phyloP scores from a whole-genome alignment of 2,113 vertebrate genomes.

The Butorides virescens region DNA sequence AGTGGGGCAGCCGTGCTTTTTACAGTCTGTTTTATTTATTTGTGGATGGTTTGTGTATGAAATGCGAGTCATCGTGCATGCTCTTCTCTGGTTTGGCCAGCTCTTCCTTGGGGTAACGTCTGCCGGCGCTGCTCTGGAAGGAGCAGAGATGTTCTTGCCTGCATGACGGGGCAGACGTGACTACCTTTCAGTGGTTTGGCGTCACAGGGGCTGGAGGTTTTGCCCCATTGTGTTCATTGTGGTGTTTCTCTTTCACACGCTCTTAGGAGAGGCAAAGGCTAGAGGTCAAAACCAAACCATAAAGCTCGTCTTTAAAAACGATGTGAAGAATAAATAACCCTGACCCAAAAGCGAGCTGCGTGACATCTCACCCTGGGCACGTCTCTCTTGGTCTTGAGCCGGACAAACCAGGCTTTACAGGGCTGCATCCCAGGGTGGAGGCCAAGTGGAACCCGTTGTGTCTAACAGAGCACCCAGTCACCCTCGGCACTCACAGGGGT shows the following conservation, averaged over 20 bases:
- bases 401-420: background rate
- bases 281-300: background rate
- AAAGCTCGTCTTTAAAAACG: background rate
- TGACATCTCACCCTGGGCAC: background rate
- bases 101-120: background rate
- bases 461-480: fast-evolving
- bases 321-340: background rate
- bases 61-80: background rate
- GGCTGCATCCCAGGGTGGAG: background rate
- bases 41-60: background rate
- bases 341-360: background rate
- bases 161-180: fast-evolving
- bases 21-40: background rate
- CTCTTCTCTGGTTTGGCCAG: background rate
- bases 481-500: fast-evolving
- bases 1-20: background rate
- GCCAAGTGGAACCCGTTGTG: background rate
- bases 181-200: background rate
- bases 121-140: background rate
- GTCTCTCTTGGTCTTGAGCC: background rate
- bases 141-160: background rate
- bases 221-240: background rate
- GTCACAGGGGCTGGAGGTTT: background rate
- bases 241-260: background rate
- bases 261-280: background rate